These are phyloP conservation scores for Clostera curtula DNA, from an alignment of 2,888 invertebrate species.

Conservation along the genomic window DNA sequence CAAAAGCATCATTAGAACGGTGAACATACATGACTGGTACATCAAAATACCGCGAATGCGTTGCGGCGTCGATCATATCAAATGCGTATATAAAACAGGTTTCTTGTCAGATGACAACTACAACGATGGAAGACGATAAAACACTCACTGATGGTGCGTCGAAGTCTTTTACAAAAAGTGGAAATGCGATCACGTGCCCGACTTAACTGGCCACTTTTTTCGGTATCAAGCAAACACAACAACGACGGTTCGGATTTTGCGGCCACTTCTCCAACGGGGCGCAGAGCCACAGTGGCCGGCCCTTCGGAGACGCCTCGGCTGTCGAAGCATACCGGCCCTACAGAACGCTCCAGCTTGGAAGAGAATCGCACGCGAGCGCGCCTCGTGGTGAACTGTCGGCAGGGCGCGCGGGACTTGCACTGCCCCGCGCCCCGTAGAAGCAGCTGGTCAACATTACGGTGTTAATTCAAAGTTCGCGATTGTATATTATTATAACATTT, in stretches of 20 bases:
- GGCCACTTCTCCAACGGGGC: slow-evolving; percentile 56
- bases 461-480: slow-evolving; percentile 53
- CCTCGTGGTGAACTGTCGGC: slow-evolving; percentile 55
- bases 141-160: slow-evolving; percentile 70
- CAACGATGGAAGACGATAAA: slow-evolving; percentile 13
- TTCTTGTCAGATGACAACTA: no score
- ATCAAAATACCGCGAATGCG: slow-evolving; percentile 15
- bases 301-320: slow-evolving; percentile 62
- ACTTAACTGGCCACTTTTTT: slow-evolving; percentile 59
- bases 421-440: slow-evolving; percentile 38
- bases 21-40: slow-evolving; percentile 30
- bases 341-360: slow-evolving; percentile 67
- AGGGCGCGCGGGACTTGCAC: slow-evolving; percentile 29
- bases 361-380: slow-evolving; percentile 66
- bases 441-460: slow-evolving; percentile 28
- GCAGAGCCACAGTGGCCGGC: slow-evolving; percentile 39
- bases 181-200: slow-evolving; percentile 63
- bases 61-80: slow-evolving; percentile 10
- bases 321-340: slow-evolving; percentile 70
- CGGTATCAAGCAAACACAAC: slow-evolving; percentile 57
- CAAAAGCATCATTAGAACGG: slow-evolving; percentile 73
- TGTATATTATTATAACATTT: slow-evolving; percentile 17
- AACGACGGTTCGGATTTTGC: slow-evolving; percentile 62
- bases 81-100: slow-evolving; percentile 8
- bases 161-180: slow-evolving; percentile 68